Evolutionary conservation across 2,797 vertebrate species (phyloP), one percentile per base, ranked within the genome.

Genomic region (Crocidura indochinensis): DNA sequence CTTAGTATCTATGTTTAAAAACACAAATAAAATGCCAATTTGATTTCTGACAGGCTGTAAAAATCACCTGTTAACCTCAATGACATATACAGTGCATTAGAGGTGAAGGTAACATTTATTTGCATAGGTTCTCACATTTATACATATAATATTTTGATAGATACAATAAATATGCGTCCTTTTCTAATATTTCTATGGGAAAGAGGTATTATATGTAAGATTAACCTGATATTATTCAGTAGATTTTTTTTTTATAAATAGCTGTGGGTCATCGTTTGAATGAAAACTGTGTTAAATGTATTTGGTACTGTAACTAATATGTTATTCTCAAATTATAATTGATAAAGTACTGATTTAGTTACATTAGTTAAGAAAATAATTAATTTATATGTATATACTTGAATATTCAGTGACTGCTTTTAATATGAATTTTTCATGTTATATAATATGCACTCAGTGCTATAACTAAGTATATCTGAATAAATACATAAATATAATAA

Each of bases 51-150:
- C 90, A 84, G 92, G 71, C 62, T 95, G 76, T 60, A 91, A 92
- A 92, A 91, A 90, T 96, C 93, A 95, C 82, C 75, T 95, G 76
- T 96, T 97, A 97, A 96, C 94, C 93, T 92, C 68, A 93, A 85
- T 96, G 94, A 96, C 94, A 88, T 96, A 91, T 76, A 60, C 31
- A 93, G 62, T 86, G 0, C 71, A 49, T 92, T 82, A 95, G 5
- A 89, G 94, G 78, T 90, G 85, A 96, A 96, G 85, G 75, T 88
- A 95, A 96, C 95, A 27, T 46, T 8, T 69, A 75, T 91, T 97
- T 93, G 24, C 88, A 91, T 65, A 95, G 91, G 87, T 80, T 90
- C 90, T 95, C 87, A 51, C 19, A 76, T 96, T 96, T 97, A 77
- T 38, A 82, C 73, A 79, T 91, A 88, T 82, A 71, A 84, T 71